Evolutionary conservation across 2,113 vertebrate genomes (phyloP), one percentile per base, ranked within the genome.

Genomic region (Nothocercus julius): DNA sequence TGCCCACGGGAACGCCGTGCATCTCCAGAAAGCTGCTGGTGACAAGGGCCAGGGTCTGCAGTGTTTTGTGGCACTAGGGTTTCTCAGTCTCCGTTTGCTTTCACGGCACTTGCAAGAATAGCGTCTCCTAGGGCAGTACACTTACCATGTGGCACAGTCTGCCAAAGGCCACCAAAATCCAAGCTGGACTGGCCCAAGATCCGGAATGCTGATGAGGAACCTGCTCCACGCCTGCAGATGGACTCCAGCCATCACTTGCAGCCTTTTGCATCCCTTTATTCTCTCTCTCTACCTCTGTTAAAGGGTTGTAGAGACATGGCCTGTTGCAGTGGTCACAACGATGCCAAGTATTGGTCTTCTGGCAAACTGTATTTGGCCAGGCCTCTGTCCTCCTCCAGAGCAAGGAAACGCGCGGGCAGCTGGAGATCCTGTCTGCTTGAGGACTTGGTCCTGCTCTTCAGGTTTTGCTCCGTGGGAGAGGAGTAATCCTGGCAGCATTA

Each of bases 401-500:
- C 80, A 92, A 88, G 85, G 75, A 85, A 91, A 90, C 75, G 64
- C 70, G 67, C 72, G 77, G 66, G 82, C 89, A 94, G 96, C 92
- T 96, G 95, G 95, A 92, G 80, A 85, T 77, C 72, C 82, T 90
- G 80, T 95, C 92, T 88, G 85, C 87, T 93, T 92, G 93, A 95
- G 83, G 93, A 91, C 47, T 90, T 18, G 3, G 81, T 90, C 53
- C 64, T 93, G 75, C 79, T 96, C 82, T 94, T 91, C 70, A 95
- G 91, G 87, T 85, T 96, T 95, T 94, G 79, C 80, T 95, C 88
- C 74, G 86, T 10, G 1, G 95, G 89, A 97, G 87, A 82, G 76
- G 42, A 96, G 96, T 95, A 97, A 97, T 96, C 93, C 93, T 10
- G 3, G 85, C 70, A 89, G 85, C 77, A 95, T 96, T 93, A 97